Conservation (phyloP, 2,797 vertebrate genomes). For the Babyrousa celebensis region DNA sequence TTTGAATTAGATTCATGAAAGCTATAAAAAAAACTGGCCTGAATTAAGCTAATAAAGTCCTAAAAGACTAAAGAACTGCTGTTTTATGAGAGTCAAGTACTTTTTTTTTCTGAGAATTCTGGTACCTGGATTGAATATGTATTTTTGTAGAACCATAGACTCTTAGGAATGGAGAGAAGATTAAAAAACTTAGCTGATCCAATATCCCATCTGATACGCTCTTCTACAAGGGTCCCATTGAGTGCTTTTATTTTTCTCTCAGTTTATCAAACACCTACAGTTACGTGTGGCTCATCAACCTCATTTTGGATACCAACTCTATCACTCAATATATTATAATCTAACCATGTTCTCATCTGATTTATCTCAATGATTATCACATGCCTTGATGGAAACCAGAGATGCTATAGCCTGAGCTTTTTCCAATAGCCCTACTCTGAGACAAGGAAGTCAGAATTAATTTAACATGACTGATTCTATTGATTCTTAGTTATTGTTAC, state of each 20-base stretch:
- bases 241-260: not conserved
- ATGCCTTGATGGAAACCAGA: constrained; percentile 38
- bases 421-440: not conserved
- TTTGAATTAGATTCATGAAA: constrained; percentile 86
- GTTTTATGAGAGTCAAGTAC: not conserved
- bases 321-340: not conserved
- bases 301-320: constrained; percentile 43
- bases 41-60: constrained; percentile 87
- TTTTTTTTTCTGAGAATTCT: constrained; percentile 51
- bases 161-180: constrained; percentile 7
- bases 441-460: constrained; percentile 50
- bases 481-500: not conserved
- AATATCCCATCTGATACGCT: not conserved
- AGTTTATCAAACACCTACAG: constrained; percentile 25
- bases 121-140: constrained; percentile 35
- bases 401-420: not conserved
- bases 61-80: constrained; percentile 79
- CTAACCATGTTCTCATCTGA: constrained; percentile 49
- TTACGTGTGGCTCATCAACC: not conserved
- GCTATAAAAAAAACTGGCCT: constrained; percentile 82
- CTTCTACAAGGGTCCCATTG: not conserved
- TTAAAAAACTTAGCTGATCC: not conserved
- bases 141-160: constrained; percentile 28
- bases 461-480: constrained; percentile 5
- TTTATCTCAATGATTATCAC: constrained; percentile 63